Conservation (phyloP, 2,113 vertebrate genomes). For the Campylomormyrus numenius region DNA sequence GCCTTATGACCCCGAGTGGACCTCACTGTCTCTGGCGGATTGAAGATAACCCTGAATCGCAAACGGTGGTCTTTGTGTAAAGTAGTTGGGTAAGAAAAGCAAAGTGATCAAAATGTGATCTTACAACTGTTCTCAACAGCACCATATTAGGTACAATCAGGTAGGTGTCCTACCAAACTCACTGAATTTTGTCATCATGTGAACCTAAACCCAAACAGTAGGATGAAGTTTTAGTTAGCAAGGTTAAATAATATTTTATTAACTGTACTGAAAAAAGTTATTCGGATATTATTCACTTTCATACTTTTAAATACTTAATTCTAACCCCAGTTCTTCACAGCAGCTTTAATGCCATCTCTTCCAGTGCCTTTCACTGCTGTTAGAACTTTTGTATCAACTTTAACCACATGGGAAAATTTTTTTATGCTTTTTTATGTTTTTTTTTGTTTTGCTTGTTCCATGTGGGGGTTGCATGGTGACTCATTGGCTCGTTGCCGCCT, state of each 20-base stretch:
- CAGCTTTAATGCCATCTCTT: neutral
- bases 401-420: neutral
- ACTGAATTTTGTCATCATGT: neutral
- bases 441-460: neutral
- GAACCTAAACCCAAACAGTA: neutral
- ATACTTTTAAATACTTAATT: neutral
- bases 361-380: neutral
- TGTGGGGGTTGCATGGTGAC: neutral
- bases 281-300: neutral
- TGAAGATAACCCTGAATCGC: neutral
- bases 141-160: neutral
- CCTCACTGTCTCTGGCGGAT: neutral
- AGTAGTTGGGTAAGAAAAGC: neutral
- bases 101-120: neutral
- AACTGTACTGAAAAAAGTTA: neutral
- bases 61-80: neutral
- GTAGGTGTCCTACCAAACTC: neutral
- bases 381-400: neutral
- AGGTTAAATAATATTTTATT: neutral
- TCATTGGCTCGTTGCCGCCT: neutral
- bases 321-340: neutral
- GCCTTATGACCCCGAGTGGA: neutral
- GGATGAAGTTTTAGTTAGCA: neutral
- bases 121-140: neutral
- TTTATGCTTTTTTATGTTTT: neutral